Evolutionary conservation across 2,113 vertebrate genomes (phyloP), one percentile per base, ranked within the genome.

Genomic region (Orthochromis malagaraziensis): DNA sequence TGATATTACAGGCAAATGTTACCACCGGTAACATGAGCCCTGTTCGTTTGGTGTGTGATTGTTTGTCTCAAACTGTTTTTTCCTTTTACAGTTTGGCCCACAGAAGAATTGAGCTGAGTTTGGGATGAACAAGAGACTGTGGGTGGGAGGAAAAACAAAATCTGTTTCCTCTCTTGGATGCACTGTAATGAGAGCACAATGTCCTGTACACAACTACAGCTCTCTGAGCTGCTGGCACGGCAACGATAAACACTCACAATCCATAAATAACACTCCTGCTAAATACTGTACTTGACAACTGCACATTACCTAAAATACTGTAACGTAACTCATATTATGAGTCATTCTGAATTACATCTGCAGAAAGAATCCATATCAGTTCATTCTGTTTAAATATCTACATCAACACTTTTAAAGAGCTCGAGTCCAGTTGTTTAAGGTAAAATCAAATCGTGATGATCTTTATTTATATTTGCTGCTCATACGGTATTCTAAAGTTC

Each of bases 141-240:
- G 85, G 87, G 80, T 29, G 83, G 90, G 81, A 87, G 26, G 57
- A 16, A 80, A 84, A 77, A 88, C 81, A 38, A 51, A 88, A 88
- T 87, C n/a, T 87, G 86, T 53, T 91, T 85, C 84, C 81, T 89
- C 51, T 86, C 51, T 57, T 53, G 83, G 60, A 81, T 60, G 49
- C 33, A 5, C 19, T 10, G 79, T 17, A 73, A 79, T 73, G 14
- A n/a, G 87, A 89, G 57, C 79, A 55, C 47, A 21, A 31, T 4
- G 87, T 86, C 82, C 87, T 51, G 51, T 10, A 1, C 82, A 54
- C 16, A 83, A 79, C 82, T 14, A 21, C 12, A 29, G 49, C 80
- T 77, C 33, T 84, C 70, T 49, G 70, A 49, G 26, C 70, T 77
- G 70, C 38, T 75, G 81, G 85, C 79, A 79, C 63, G 2, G 0